These are phyloP conservation scores for Bactericera cockerelli DNA, from an alignment of 1,140 invertebrate genomes.

Conservation along the genomic window DNA sequence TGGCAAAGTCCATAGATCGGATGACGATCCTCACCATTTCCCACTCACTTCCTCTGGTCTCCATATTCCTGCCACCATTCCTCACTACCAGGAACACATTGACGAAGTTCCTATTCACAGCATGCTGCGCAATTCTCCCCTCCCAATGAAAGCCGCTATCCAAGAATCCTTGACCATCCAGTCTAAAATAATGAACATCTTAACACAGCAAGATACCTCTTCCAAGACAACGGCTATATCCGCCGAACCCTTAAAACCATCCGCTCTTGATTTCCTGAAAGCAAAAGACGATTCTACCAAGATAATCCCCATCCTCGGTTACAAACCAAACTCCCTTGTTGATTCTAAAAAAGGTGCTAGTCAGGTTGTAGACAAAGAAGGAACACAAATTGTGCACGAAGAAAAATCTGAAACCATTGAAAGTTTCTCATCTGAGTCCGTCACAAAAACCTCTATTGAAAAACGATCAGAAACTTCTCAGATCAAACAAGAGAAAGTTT, in stretches of 20 bases:
- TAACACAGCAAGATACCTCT: not conserved
- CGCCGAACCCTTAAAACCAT: not conserved
- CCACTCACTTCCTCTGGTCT: slow-evolving; percentile 21
- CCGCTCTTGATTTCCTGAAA: not conserved
- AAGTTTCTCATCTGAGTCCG: too few relatives aligned
- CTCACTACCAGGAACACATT: slow-evolving; percentile 42
- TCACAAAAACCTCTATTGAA: too few relatives aligned
- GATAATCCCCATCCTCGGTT: not conserved
- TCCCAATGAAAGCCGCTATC: slow-evolving; percentile 30
- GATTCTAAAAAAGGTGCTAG: not conserved
- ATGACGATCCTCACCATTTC: not conserved
- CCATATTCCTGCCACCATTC: slow-evolving; percentile 29
- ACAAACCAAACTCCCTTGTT: not conserved
- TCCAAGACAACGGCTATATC: not conserved
- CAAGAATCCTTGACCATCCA: slow-evolving; percentile 10
- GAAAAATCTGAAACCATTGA: not conserved
- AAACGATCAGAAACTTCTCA: too few relatives aligned
- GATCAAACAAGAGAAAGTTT: too few relatives aligned
- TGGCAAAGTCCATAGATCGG: not conserved
- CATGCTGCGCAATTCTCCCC: slow-evolving; percentile 8
- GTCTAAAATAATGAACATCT: slow-evolving; percentile 7
- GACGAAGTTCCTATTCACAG: slow-evolving; percentile 30
- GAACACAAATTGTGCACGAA: slow-evolving; percentile 2
- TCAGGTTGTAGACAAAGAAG: not conserved
- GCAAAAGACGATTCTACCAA: not conserved